Base-by-base conservation (phyloP, 2,797 vertebrate species). In the Manis javanica region DNA sequence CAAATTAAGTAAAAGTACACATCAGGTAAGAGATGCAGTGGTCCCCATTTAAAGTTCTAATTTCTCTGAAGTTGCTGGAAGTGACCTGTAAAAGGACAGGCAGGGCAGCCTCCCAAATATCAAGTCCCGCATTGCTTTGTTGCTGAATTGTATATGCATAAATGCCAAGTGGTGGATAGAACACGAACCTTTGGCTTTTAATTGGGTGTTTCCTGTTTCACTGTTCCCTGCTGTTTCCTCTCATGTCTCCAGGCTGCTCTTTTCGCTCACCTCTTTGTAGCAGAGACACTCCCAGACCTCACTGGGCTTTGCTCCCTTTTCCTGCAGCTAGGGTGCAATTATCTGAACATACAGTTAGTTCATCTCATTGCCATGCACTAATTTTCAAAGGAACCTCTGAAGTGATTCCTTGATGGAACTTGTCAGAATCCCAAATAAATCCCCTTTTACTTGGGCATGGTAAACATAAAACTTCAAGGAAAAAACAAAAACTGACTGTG, bases 391-490 rank as follows among this genome's bases (percentile, higher is more conserved):
- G 63, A 93, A 72, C 4, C 15, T 84, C 55, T 95, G 49, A 93
- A 96, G 83, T 88, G 75, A 53, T 64, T 95, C 66, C 71, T 95
- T 84, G 87, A 95, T 94, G 46, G 78, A 69, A 82, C 39, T 72
- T 74, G 74, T 71, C 51, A 39, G 29, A 66, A 91, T 84, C 59
- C 59, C 61, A 83, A 90, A 91, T 95, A 96, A 96, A 94, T 84
- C 42, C 10, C 8, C 39, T 55, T 93, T 94, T 78, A 91, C 37
- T 94, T 66, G n/a, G 81, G 7, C 91, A 66, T 90, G 46, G 72
- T 71, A 75, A 96, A 83, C 78, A 92, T 95, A 95, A 97, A 95
- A 91, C 81, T 96, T 97, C 24, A 93, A 96, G 95, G 87, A 42
- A 85, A 96, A 84, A 29, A 78, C 81, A 94, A 23, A 49, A 26